Evolutionary conservation across 2,888 invertebrate species (phyloP), one percentile per base, ranked within the genome.

Genomic region (Perdita meconis): DNA sequence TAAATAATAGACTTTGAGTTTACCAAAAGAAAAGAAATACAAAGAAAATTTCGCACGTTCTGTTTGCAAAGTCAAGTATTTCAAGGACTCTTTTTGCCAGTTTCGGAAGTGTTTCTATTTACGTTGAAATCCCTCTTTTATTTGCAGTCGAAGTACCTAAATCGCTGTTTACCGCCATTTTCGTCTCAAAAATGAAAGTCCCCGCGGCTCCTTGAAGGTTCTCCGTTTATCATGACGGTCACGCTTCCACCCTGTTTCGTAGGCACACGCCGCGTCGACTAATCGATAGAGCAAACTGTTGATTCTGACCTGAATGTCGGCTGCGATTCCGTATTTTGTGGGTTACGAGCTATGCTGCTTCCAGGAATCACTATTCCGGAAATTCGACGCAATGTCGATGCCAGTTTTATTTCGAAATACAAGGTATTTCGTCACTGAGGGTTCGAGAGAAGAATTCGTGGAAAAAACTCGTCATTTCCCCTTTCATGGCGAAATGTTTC

Each of bases 251-350:
- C 64, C 65, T 68, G 70, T 78, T 72, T 78, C 72, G 63, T 70
- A 70, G 81, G 81, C 78, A 68, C 59, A 56, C 65, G 56, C 79
- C 82, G 79, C 83, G 73, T 78, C 85, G 77, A 78, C 87, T 88
- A 91, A 92, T 92, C 92, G 92, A 92, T 92, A 91, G 90, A 92
- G 92, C 92, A 92, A 92, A 92, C 92, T 92, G 91, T 92, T 92
- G 92, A 92, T 92, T 92, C 92, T 85, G 88, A 87, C 91, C 91
- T 90, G 90, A 90, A 88, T 86, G 85, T 86, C 83, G 81, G 78
- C 84, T 83, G 82, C 75, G 73, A 80, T 51, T 84, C 67, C 73
- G 72, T 78, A 80, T 85, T 81, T 81, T 74, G 78, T 63, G 53
- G 63, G 59, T 59, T 57, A 50, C 53, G 34, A 66, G 64, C 70